A percentile compares a stretch with the other conserved stretches of the same genome.
Evolutionary conservation across 2,888 invertebrate species (phyloP).

Genomic region (Stramonita haemastoma): DNA sequence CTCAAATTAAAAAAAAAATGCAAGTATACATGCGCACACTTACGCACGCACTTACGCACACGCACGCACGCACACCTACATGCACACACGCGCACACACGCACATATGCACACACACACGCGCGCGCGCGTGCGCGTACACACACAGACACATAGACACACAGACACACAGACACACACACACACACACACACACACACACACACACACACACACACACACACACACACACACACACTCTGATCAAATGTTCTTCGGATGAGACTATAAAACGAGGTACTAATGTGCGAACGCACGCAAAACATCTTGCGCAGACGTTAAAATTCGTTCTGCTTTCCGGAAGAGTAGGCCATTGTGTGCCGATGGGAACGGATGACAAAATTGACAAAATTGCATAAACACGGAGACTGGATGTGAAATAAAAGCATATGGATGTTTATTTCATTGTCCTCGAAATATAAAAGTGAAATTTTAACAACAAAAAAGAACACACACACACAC

Average conservation of each 20-base stretch:
- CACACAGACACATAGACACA: not conserved
- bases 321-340: no score
- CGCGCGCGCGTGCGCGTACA: no score
- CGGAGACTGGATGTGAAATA: no score
- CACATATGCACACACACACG: not conserved
- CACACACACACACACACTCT: not conserved
- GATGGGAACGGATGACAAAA: no score
- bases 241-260: not conserved
- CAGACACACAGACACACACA: not conserved
- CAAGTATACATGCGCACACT: not conserved
- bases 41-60: conserved; percentile 13
- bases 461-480: no score
- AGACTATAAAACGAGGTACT: no score
- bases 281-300: no score
- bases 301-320: no score
- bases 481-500: not conserved
- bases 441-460: not conserved
- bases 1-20: not conserved
- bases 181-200: conserved; percentile 28
- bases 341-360: no score
- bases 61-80: conserved; percentile 3
- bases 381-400: no score
- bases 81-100: not conserved
- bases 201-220: conserved; percentile 31
- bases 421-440: not conserved